Evolutionary conservation across 2,113 vertebrate genomes (phyloP), one percentile per base, ranked within the genome.

Genomic region (Nettapus auritus): DNA sequence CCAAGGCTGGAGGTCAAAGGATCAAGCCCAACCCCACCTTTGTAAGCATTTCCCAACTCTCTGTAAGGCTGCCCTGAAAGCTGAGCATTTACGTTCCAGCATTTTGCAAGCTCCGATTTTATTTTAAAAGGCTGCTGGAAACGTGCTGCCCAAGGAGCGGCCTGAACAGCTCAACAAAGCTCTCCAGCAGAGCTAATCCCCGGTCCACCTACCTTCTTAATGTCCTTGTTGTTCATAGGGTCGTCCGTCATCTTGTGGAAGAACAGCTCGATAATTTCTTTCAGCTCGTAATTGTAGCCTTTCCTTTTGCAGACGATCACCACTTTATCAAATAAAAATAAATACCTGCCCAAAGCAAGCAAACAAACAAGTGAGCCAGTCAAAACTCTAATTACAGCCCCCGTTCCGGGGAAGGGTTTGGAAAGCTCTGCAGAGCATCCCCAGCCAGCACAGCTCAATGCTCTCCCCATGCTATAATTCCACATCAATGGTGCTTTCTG

Each of bases 301-400:
- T 98, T 99, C 93, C 99, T 96, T 95, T 99, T 99, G 97, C 99
- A 99, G 83, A 99, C 99, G 2, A 99, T 99, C 92, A 99, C 99
- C 93, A 99, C 99, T 98, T 99, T 99, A 97, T 99, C 99, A 69
- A 99, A 99, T 66, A 99, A 98, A 98, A 99, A 99, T 84, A 99
- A 98, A 97, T 99, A 99, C 98, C 99, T 99, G 98, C 71, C 93
- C 93, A 77, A 89, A 82, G 90, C 82, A 95, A 96, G 85, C 69
- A 93, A 55, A 90, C 0, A n/a, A 86, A 93, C 52, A 68, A 55
- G 46, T 5, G 82, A 44, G 13, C 16, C 69, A 34, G n/a, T 88
- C 69, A 90, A 66, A 55, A 42, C 60, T 12, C 44, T 50, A 74
- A 20, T 48, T 23, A 17, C 36, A 73, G 60, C 13, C 18, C 28